phyloP scores from a whole-genome alignment of 2,797 vertebrate genomes.

The Neosilurus hyrtlii region DNA sequence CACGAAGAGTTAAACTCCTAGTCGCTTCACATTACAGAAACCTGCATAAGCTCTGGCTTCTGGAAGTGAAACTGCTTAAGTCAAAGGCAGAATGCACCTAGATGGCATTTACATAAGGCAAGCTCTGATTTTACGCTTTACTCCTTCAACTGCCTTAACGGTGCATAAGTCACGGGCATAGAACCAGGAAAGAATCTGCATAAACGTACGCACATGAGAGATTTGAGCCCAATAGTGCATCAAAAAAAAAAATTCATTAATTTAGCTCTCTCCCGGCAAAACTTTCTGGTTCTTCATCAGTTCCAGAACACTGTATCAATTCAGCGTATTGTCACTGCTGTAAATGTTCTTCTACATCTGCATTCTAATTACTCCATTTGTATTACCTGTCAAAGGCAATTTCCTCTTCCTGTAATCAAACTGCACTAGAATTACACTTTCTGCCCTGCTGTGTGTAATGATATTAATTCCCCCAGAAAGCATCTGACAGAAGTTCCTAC shows the following conservation, averaged over 20 bases:
- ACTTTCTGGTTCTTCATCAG: background rate
- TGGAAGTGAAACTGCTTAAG: too few relatives aligned
- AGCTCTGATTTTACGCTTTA: too few relatives aligned
- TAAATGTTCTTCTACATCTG: slow-evolving; percentile 45
- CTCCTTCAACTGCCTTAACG: too few relatives aligned
- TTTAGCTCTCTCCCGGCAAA: background rate
- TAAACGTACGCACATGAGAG: too few relatives aligned
- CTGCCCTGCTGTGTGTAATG: slow-evolving; percentile 53
- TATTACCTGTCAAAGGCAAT: slow-evolving; percentile 52
- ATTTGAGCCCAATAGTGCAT: too few relatives aligned
- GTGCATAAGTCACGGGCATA: too few relatives aligned
- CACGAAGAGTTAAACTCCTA: too few relatives aligned
- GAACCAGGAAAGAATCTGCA: too few relatives aligned
- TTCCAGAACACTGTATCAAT: slow-evolving; percentile 13
- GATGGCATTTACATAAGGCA: too few relatives aligned
- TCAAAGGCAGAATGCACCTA: too few relatives aligned
- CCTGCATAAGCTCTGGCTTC: too few relatives aligned
- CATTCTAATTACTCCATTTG: slow-evolving; percentile 53
- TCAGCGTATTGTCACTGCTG: slow-evolving; percentile 27
- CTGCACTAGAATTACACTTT: slow-evolving; percentile 47
- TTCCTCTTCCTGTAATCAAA: slow-evolving; percentile 56
- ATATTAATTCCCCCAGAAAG: slow-evolving; percentile 47
- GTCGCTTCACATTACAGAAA: too few relatives aligned
- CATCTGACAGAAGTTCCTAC: slow-evolving; percentile 19
- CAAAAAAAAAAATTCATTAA: background rate